Conservation (phyloP, 1,140 invertebrate species). For the Araneus ventricosus region DNA sequence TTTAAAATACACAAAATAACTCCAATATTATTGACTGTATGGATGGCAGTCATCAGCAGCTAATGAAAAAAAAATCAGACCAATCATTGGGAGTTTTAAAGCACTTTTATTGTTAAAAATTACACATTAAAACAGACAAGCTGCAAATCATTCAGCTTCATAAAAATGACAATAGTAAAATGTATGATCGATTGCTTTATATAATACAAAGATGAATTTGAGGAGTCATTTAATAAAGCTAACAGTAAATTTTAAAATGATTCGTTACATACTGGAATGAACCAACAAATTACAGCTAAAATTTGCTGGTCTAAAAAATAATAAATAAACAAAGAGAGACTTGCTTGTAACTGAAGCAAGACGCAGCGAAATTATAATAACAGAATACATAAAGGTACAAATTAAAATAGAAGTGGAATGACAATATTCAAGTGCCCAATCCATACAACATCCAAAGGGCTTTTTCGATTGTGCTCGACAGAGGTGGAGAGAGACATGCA, state of each 20-base stretch:
- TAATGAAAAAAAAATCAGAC: background rate
- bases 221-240: conserved; percentile 63
- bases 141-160: conserved; percentile 70
- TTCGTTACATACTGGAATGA: conserved; percentile 14
- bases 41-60: no score
- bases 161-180: conserved; percentile 75
- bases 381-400: conserved; percentile 4
- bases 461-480: background rate
- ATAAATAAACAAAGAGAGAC: background rate
- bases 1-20: no score
- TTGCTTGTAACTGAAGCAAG: background rate
- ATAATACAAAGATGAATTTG: conserved; percentile 62
- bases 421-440: background rate
- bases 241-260: conserved; percentile 17
- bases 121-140: conserved; percentile 75
- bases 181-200: conserved; percentile 70
- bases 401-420: conserved; percentile 28
- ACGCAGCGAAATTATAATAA: background rate
- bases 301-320: conserved; percentile 26
- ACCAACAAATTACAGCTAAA: conserved; percentile 32
- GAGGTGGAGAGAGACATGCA: conserved; percentile 12
- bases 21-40: no score
- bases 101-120: conserved; percentile 67
- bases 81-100: conserved; percentile 27
- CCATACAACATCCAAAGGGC: background rate